phyloP scores from a whole-genome alignment of 2,888 invertebrate genomes.

The Volucella inflata region DNA sequence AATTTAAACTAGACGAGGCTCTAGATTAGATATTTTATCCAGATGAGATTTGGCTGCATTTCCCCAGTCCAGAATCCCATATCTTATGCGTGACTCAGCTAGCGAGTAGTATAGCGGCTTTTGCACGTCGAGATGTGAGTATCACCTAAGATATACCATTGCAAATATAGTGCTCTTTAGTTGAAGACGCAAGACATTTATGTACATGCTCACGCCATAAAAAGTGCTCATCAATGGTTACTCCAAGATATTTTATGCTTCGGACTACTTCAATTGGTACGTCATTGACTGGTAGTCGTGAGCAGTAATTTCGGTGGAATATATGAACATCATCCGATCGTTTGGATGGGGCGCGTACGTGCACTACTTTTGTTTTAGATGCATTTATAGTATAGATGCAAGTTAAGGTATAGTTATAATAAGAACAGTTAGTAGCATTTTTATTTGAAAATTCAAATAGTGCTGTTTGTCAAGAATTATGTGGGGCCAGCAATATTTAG shows the following conservation, averaged over 20 bases:
- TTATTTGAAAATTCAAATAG: too few species aligned
- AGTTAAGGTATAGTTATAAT: too few species aligned
- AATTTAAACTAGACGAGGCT: constrained; percentile 7
- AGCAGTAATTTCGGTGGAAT: constrained; percentile 1
- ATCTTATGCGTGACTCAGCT: neutral
- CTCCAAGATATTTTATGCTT: too few species aligned
- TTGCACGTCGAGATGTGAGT: neutral
- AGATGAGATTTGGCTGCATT: neutral
- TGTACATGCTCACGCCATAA: neutral
- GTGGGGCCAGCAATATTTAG: too few species aligned
- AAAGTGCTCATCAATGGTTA: neutral
- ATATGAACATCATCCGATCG: neutral
- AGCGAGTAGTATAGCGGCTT: neutral
- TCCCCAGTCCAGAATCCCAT: neutral
- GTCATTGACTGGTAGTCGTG: neutral
- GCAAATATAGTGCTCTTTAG: neutral
- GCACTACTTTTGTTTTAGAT: neutral
- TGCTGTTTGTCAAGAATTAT: too few species aligned
- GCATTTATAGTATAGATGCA: neutral
- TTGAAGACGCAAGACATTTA: neutral
- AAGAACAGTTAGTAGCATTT: too few species aligned
- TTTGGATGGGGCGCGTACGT: neutral
- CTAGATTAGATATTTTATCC: too few species aligned
- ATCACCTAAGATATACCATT: neutral
- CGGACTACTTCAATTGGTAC: neutral